These are phyloP conservation scores for Pomacea canaliculata DNA, from an alignment of 2,888 invertebrate genomes.

Conservation along the genomic window DNA sequence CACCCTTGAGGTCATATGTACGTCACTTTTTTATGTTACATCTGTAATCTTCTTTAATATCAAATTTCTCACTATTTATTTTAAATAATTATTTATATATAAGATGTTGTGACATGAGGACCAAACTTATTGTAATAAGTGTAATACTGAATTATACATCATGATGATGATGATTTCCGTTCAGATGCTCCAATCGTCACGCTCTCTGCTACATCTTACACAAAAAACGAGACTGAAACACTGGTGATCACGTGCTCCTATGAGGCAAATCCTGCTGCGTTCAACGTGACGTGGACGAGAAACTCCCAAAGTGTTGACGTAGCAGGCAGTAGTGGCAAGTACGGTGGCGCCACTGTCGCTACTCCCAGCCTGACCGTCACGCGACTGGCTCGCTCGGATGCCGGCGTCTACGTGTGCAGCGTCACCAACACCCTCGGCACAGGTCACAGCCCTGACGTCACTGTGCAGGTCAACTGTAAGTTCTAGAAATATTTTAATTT, in stretches of 20 bases:
- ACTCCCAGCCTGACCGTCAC: constrained; percentile 31
- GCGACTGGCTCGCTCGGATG: constrained; percentile 22
- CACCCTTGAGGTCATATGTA: constrained; percentile 20
- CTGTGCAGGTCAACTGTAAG: constrained; percentile 3
- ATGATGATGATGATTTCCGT: constrained; percentile 6
- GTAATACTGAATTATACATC: too few relatives aligned
- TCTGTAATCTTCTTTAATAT: too few relatives aligned
- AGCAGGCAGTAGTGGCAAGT: constrained; percentile 12
- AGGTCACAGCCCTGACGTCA: constrained; percentile 1
- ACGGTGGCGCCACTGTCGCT: constrained; percentile 25
- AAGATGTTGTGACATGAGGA: too few relatives aligned
- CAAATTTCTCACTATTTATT: too few relatives aligned
- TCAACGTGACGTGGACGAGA: constrained; percentile 14
- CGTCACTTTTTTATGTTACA: not conserved
- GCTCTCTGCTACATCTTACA: not conserved
- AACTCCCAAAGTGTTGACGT: constrained; percentile 5
- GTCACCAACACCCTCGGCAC: constrained; percentile 24
- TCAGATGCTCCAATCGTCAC: constrained; percentile 7
- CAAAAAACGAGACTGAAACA: not conserved
- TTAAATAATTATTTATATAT: too few relatives aligned
- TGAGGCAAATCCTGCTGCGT: constrained; percentile 5
- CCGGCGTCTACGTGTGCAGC: constrained; percentile 34
- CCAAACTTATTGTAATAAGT: too few relatives aligned
- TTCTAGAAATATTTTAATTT: not conserved
- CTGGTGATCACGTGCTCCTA: constrained; percentile 22